phyloP scores from a whole-genome alignment of 2,113 vertebrate species.

The Cervus canadensis region DNA sequence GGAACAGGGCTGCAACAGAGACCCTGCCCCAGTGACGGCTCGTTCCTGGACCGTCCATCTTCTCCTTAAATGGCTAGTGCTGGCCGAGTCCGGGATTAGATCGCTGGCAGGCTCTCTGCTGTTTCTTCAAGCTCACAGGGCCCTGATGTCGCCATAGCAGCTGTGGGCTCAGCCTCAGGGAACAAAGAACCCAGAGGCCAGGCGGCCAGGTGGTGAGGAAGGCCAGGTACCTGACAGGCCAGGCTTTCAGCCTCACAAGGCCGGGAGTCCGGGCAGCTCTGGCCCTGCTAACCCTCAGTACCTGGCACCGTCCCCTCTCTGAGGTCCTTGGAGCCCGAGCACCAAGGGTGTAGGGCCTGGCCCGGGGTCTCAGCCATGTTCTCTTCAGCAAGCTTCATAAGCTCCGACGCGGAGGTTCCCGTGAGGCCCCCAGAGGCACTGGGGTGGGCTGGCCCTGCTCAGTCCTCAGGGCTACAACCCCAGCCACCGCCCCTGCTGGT shows the following conservation, averaged over 20 bases:
- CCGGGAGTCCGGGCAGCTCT: fast-evolving
- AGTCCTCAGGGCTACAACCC: not conserved
- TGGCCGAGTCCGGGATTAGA: not conserved
- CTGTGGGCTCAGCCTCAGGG: not conserved
- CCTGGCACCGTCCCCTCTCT: not conserved
- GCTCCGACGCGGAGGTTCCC: fast-evolving
- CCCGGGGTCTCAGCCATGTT: not conserved
- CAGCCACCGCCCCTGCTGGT: not conserved
- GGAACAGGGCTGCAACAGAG: fast-evolving
- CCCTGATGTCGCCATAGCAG: not conserved
- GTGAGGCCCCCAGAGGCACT: not conserved
- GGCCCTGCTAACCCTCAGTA: not conserved
- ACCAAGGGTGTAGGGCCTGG: not conserved
- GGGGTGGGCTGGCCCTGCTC: not conserved
- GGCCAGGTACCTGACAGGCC: not conserved
- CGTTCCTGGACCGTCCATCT: not conserved
- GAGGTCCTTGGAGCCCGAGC: not conserved
- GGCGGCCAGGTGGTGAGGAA: fast-evolving
- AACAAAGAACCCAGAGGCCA: not conserved
- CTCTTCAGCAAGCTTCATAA: not conserved
- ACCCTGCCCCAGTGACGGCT: not conserved
- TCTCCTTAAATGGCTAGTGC: not conserved
- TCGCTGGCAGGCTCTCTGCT: not conserved
- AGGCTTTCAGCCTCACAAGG: too few species aligned
- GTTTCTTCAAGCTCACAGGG: constrained; percentile 31